Base-by-base conservation (phyloP, 2,888 invertebrate species). In the Theretra japonica region DNA sequence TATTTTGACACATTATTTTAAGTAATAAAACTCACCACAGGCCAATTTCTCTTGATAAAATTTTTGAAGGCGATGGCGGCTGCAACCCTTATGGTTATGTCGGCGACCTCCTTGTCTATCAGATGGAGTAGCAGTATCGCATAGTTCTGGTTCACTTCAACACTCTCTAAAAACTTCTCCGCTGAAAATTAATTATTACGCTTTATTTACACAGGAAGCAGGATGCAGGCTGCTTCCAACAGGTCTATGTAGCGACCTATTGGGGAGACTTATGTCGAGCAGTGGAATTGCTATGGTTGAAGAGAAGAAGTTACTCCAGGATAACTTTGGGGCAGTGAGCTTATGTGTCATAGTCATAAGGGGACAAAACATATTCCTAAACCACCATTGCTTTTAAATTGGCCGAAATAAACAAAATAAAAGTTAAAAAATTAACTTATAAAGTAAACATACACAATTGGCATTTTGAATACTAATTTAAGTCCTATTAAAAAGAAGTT, bases 41-140 rank as follows among this genome's bases (percentile, higher is more conserved):
- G 96, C 99, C 99, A 99, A 90, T 99, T 99, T 71, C 99, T 95
- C 90, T 99, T 99, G 28, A 99, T 96, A 86, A 97, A 99, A 88
- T 99, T 99, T 88, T 99, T 99, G 86, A 99, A 98, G 0, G 98
- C 97, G 74, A 99, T 97, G 15, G 99, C 97, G 28, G 98, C 98
- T 7, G 98, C 97, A 57, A 98, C 95, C 76, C 99, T 95, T 73
- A 99, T 97, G 2, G 97, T 97, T 85, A 97, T 93, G 76, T 98
- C 97, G 60, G 97, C 95, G 76, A 96, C 96, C 62, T 97, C 95
- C 82, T 97, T 98, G 82, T 98, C 97, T 73, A 99, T 96, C 17
- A 99, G 95, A 83, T 98, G 96, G 7, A 99, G 94, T 69, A 99
- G 91, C 33, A 99, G 92, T 21, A 98, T 94, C 0, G 99, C 97